phyloP scores from a whole-genome alignment of 2,888 invertebrate genomes.

The Orthosia gracilis region DNA sequence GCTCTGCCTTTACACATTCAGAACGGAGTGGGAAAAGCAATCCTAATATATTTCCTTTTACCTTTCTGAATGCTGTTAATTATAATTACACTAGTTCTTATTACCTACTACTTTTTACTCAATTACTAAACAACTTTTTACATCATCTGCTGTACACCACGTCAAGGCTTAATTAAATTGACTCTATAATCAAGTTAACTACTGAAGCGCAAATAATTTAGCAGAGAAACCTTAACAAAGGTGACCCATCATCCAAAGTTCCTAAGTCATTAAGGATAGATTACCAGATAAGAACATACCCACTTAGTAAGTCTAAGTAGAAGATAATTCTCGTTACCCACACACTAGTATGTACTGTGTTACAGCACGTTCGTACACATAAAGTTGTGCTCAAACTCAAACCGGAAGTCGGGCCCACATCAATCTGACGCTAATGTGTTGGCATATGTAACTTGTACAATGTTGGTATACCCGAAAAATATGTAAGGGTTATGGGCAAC shows the following conservation, averaged over 20 bases:
- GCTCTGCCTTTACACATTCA: background rate
- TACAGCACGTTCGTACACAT: slow-evolving; percentile 72
- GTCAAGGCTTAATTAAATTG: background rate
- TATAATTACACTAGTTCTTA: too few species aligned
- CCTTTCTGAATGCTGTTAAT: too few species aligned
- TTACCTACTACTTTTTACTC: too few species aligned
- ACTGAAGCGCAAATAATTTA: slow-evolving; percentile 33
- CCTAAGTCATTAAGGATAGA: slow-evolving; percentile 63
- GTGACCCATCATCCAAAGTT: slow-evolving; percentile 59
- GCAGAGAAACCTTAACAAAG: slow-evolving; percentile 31
- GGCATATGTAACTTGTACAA: slow-evolving; percentile 67
- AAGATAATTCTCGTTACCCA: slow-evolving; percentile 68
- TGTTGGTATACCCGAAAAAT: slow-evolving; percentile 60
- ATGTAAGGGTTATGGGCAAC: slow-evolving; percentile 26
- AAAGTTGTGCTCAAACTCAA: slow-evolving; percentile 74
- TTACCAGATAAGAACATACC: slow-evolving; percentile 62
- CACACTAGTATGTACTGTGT: slow-evolving; percentile 47
- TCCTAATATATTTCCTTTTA: too few species aligned
- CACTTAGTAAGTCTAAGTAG: slow-evolving; percentile 65
- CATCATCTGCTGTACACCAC: too few species aligned
- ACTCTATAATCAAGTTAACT: background rate
- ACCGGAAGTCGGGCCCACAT: slow-evolving; percentile 74
- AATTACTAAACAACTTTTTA: too few species aligned
- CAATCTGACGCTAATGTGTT: slow-evolving; percentile 71
- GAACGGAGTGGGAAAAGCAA: background rate